These are phyloP conservation scores for Microplitis mediator DNA, from an alignment of 1,140 invertebrate genomes.

Conservation along the genomic window DNA sequence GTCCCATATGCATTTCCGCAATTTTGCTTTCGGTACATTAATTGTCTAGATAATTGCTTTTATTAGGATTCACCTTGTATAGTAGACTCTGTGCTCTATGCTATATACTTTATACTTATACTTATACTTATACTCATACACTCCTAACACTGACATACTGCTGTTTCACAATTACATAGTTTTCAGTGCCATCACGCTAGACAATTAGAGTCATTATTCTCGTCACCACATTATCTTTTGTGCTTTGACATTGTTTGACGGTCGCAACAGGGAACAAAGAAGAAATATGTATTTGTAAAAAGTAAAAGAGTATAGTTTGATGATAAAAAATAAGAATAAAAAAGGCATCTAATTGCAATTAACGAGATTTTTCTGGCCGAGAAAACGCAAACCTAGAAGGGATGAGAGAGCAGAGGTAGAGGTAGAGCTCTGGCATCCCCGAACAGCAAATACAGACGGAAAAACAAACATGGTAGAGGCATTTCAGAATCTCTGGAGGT, in stretches of 20 bases:
- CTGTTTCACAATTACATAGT: too few relatives aligned
- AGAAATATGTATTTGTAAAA: too few relatives aligned
- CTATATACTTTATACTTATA: neutral
- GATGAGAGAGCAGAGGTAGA: neutral
- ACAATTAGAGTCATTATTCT: too few relatives aligned
- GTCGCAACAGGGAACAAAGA: too few relatives aligned
- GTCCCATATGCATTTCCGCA: conserved; percentile 15
- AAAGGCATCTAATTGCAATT: neutral
- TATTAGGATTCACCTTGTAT: neutral
- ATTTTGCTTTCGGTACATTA: conserved; percentile 16
- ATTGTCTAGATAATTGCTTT: conserved; percentile 26
- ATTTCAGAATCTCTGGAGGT: conserved; percentile 37
- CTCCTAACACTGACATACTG: too few relatives aligned
- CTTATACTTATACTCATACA: neutral
- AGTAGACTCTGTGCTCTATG: neutral
- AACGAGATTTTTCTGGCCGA: conserved; percentile 2
- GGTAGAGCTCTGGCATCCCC: neutral
- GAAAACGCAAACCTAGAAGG: neutral
- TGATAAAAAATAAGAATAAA: neutral
- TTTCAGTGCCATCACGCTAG: too few relatives aligned
- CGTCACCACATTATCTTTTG: too few relatives aligned
- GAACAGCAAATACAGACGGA: conserved; percentile 39
- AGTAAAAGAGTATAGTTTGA: neutral
- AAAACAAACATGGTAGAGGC: conserved; percentile 39
- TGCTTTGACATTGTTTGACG: too few relatives aligned